phyloP scores from a whole-genome alignment of 2,797 vertebrate genomes.

The Vipera ursinii region DNA sequence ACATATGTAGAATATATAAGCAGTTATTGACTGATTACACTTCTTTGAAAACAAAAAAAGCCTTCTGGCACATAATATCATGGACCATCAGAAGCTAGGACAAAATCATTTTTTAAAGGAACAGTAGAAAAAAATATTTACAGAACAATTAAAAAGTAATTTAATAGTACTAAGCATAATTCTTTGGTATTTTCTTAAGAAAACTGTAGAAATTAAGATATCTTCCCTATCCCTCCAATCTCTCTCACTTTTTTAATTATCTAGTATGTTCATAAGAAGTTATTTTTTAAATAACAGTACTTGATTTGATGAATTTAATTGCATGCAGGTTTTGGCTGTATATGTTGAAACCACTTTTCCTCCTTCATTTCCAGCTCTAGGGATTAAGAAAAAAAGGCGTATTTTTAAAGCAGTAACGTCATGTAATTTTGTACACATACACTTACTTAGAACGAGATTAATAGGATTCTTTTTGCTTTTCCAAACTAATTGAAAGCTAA shows the following conservation, averaged over 20 bases:
- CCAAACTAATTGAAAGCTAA: conserved; percentile 56
- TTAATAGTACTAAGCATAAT: background rate
- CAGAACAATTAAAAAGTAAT: background rate
- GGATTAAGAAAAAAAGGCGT: conserved; percentile 54
- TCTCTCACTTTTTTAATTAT: conserved; percentile 30
- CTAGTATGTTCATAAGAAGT: conserved; percentile 15
- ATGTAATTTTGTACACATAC: background rate
- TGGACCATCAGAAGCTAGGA: background rate
- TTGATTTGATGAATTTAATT: conserved; percentile 64
- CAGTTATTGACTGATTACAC: background rate
- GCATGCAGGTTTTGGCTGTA: conserved; percentile 51
- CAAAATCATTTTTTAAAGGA: background rate
- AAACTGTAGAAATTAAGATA: background rate
- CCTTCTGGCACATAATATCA: background rate
- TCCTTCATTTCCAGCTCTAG: conserved; percentile 18
- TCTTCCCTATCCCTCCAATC: conserved; percentile 18
- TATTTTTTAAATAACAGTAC: conserved; percentile 46
- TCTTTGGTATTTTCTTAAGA: background rate
- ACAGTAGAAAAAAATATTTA: background rate
- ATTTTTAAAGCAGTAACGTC: conserved; percentile 42
- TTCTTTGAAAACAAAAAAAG: background rate
- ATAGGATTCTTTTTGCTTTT: conserved; percentile 35
- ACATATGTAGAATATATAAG: background rate
- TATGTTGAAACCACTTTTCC: conserved; percentile 15
- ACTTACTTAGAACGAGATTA: conserved; percentile 29